phyloP scores from a whole-genome alignment of 1,140 invertebrate genomes.

The Temnothorax nylanderi region DNA sequence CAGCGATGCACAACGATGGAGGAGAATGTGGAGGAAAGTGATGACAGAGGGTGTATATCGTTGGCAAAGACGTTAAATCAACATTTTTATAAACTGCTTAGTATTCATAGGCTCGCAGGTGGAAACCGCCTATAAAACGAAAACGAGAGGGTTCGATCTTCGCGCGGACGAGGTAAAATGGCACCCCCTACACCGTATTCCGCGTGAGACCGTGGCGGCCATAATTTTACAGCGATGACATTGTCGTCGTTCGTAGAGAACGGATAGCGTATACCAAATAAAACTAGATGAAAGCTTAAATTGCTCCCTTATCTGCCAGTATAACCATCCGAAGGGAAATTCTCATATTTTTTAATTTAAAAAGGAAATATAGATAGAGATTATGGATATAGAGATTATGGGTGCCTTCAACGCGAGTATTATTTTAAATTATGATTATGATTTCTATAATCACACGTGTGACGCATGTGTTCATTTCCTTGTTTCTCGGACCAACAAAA shows the following conservation, averaged over 20 bases:
- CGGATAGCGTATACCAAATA: conserved; percentile 21
- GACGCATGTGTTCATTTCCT: conserved; percentile 9
- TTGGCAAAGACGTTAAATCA: conserved; percentile 82
- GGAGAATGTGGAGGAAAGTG: conserved; percentile 33
- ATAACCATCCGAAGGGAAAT: not conserved
- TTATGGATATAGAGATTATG: not conserved
- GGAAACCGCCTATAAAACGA: conserved; percentile 72
- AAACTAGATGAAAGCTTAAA: conserved; percentile 44
- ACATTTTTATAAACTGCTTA: conserved; percentile 85
- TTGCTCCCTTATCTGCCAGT: not conserved
- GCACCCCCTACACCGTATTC: conserved; percentile 43
- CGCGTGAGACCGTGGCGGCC: conserved; percentile 61
- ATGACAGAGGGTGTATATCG: conserved; percentile 64
- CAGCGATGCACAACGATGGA: conserved; percentile 29
- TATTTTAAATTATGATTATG: not conserved
- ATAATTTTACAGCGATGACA: conserved; percentile 79
- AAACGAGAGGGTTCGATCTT: conserved; percentile 76
- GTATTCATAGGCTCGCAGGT: conserved; percentile 83
- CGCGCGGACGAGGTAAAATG: conserved; percentile 52
- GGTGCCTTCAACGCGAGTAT: not conserved
- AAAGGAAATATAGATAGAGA: not conserved
- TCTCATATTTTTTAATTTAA: conserved; percentile 27
- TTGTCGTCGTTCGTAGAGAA: conserved; percentile 69
- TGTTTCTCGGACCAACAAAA: not conserved
- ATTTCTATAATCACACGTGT: not conserved